Conservation (phyloP, 1,140 invertebrate species). For the Apis dorsata region DNA sequence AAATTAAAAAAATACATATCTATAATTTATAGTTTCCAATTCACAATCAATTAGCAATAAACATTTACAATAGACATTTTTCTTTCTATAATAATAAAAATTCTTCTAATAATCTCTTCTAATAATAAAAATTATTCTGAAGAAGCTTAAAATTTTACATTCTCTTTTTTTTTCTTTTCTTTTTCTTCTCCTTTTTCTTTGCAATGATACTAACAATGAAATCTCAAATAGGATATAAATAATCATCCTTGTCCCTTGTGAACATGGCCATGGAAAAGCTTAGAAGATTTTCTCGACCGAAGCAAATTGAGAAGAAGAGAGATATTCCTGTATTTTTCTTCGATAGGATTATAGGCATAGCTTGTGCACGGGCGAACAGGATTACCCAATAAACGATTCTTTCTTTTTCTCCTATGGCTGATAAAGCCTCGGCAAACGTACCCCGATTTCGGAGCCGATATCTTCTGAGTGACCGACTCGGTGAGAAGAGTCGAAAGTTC, state of each 20-base stretch:
- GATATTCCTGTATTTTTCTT: conserved; percentile 57
- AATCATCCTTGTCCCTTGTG: background rate
- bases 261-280: background rate
- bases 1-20: too few relatives aligned
- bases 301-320: conserved; percentile 20
- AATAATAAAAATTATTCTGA: too few relatives aligned
- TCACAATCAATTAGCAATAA: too few relatives aligned
- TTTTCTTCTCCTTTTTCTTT: background rate
- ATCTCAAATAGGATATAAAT: background rate
- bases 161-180: too few relatives aligned
- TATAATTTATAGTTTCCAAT: too few relatives aligned
- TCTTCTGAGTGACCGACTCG: conserved; percentile 61
- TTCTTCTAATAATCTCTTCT: too few relatives aligned
- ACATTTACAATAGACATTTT: too few relatives aligned
- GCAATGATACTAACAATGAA: background rate
- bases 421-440: conserved; percentile 48
- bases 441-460: conserved; percentile 50
- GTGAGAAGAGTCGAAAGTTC: conserved; percentile 44
- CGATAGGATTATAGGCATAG: conserved; percentile 59
- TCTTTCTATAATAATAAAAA: too few relatives aligned
- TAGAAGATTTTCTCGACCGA: background rate
- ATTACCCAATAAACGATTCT: conserved; percentile 53
- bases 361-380: conserved; percentile 46
- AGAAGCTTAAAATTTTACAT: too few relatives aligned
- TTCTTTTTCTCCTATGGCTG: conserved; percentile 42